Percentiles rank a stretch among this genome's conserved stretches.
Conservation (phyloP, 2,888 invertebrate species). For the Lathronympha strigana region DNA sequence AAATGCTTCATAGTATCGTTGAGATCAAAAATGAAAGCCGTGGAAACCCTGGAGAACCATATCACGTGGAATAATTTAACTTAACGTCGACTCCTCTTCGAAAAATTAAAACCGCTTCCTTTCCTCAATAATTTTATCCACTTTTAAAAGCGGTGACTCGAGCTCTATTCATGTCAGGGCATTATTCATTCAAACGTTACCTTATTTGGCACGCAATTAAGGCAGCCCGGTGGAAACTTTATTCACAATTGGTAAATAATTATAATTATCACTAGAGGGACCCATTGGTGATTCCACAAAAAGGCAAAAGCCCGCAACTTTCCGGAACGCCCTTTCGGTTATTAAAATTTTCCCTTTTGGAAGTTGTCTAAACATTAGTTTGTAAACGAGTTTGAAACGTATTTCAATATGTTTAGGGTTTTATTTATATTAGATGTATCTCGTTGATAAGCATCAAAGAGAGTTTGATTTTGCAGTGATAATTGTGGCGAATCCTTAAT, state of each 20-base stretch:
- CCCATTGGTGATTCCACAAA: slow-evolving; percentile 78
- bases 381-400: slow-evolving; percentile 58
- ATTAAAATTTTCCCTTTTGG: slow-evolving; percentile 76
- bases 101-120: slow-evolving; percentile 68
- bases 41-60: slow-evolving; percentile 68
- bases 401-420: slow-evolving; percentile 54
- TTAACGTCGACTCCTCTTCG: slow-evolving; percentile 61
- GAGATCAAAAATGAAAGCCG: slow-evolving; percentile 63
- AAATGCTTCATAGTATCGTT: slow-evolving; percentile 57
- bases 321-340: slow-evolving; percentile 69
- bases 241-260: slow-evolving; percentile 82
- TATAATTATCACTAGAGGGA: slow-evolving; percentile 77
- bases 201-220: slow-evolving; percentile 76
- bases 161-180: slow-evolving; percentile 66
- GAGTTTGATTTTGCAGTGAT: slow-evolving; percentile 82
- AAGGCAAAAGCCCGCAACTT: slow-evolving; percentile 78
- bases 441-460: slow-evolving; percentile 76
- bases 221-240: slow-evolving; percentile 68
- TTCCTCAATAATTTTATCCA: slow-evolving; percentile 62
- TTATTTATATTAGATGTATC: slow-evolving; percentile 56
- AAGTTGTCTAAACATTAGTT: slow-evolving; percentile 58
- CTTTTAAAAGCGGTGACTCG: slow-evolving; percentile 61
- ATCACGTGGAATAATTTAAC: slow-evolving; percentile 77
- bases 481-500: slow-evolving; percentile 84
- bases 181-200: slow-evolving; percentile 78